A percentile compares a stretch with the other conserved stretches of the same genome.
Conservation (phyloP, 1,140 invertebrate genomes). For the Marisa cornuarietis region DNA sequence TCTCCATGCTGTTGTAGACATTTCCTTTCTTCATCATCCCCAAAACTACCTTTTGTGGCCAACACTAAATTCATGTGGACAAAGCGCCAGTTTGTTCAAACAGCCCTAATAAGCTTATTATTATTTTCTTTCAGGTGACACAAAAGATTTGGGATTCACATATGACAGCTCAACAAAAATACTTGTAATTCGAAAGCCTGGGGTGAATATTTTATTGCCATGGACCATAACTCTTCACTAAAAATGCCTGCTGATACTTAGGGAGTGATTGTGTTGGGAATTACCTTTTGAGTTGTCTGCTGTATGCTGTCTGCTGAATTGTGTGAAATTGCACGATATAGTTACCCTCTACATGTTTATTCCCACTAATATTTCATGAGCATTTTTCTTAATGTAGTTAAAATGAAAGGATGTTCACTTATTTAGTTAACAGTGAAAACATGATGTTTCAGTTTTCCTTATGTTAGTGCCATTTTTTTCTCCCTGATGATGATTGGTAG, state of each 20-base stretch:
- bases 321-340: slow-evolving; percentile 7
- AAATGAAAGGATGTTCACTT: no score
- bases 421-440: no score
- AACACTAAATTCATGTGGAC: no score
- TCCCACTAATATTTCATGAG: no score
- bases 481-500: no score
- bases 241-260: slow-evolving; percentile 9
- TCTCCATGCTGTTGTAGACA: no score
- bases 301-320: slow-evolving; percentile 9
- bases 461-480: no score
- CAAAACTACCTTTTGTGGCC: no score
- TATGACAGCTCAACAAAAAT: slow-evolving; percentile 72
- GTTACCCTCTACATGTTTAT: neutral
- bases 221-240: slow-evolving; percentile 74
- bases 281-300: neutral
- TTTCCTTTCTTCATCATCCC: no score
- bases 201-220: slow-evolving; percentile 80
- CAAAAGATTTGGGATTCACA: slow-evolving; percentile 68
- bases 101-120: neutral
- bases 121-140: slow-evolving; percentile 7
- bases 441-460: no score
- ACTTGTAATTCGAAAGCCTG: slow-evolving; percentile 85
- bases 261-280: slow-evolving; percentile 9
- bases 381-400: no score
- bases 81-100: no score